Conservation (phyloP, 2,888 invertebrate genomes). For the Dione vanillae region DNA sequence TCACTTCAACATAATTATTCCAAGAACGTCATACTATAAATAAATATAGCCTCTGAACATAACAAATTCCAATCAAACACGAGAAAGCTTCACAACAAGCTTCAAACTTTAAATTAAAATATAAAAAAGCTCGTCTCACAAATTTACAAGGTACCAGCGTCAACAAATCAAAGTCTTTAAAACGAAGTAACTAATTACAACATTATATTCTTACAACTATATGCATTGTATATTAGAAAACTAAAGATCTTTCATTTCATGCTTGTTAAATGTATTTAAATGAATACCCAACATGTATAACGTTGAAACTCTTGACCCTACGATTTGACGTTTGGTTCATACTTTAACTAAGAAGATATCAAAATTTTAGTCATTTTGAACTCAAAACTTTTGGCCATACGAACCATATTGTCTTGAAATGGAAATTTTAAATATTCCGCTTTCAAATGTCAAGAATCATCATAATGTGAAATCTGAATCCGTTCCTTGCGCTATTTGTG, state of each 20-base stretch:
- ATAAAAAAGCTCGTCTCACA: conserved; percentile 1
- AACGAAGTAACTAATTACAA: conserved; percentile 31
- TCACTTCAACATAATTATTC: neutral
- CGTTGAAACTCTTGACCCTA: conserved; percentile 61
- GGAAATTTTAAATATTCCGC: conserved; percentile 41
- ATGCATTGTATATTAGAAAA: conserved; percentile 23
- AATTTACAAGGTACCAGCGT: conserved; percentile 12
- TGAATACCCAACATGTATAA: conserved; percentile 54
- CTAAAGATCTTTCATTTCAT: conserved; percentile 57
- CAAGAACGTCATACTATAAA: neutral
- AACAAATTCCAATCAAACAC: neutral
- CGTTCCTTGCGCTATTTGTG: conserved; percentile 31
- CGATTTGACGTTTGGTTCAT: conserved; percentile 64
- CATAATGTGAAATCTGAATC: conserved; percentile 45
- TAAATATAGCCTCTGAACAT: neutral
- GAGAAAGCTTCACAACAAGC: neutral
- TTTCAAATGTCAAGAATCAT: conserved; percentile 52
- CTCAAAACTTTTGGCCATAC: neutral
- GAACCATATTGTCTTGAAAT: neutral
- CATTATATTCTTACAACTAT: conserved; percentile 16
- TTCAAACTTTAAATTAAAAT: neutral
- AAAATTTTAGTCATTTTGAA: conserved; percentile 31
- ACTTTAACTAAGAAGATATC: conserved; percentile 52
- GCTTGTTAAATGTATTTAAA: conserved; percentile 58
- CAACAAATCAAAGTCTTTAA: neutral